These are phyloP conservation scores for Leptoclinus maculatus DNA, from an alignment of 2,797 vertebrate genomes.

Conservation along the genomic window DNA sequence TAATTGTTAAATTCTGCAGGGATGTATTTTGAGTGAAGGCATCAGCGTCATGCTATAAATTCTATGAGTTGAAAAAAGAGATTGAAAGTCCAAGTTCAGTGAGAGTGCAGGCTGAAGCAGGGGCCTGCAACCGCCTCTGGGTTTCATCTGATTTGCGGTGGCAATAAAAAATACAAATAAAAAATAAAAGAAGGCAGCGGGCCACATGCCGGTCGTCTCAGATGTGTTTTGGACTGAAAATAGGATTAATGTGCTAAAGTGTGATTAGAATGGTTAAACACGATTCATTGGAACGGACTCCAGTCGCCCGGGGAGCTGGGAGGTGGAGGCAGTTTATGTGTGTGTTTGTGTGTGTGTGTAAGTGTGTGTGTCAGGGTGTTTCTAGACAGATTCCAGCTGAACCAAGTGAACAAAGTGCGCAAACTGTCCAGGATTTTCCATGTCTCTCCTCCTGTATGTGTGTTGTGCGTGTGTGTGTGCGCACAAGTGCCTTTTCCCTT, in stretches of 20 bases:
- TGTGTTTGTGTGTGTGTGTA: constrained; percentile 76
- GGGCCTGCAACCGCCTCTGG: constrained; percentile 88
- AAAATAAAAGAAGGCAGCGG: constrained; percentile 47
- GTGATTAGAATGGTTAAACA: constrained; percentile 99
- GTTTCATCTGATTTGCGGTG: constrained; percentile 96
- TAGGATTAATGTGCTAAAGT: constrained; percentile 99
- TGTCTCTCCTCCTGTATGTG: constrained; percentile 83
- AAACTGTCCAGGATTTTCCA: constrained; percentile 92
- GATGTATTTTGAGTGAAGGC: constrained; percentile 90
- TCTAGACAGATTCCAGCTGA: constrained; percentile 93
- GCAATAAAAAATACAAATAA: constrained; percentile 87
- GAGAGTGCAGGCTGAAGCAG: constrained; percentile 92
- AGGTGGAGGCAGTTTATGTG: constrained; percentile 47
- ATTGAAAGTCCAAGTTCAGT: constrained; percentile 93
- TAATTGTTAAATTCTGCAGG: constrained; percentile 91
- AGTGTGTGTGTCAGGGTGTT: constrained; percentile 72
- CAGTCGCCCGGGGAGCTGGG: constrained; percentile 86
- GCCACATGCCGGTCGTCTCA: constrained; percentile 90
- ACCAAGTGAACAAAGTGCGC: constrained; percentile 92
- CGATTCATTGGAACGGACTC: constrained; percentile 97
- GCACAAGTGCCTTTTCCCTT: constrained; percentile 77
- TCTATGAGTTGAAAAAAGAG: constrained; percentile 80
- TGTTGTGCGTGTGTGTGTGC: constrained; percentile 50
- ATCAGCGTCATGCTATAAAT: constrained; percentile 94
- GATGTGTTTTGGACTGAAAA: constrained; percentile 98